These are phyloP conservation scores for Metopolophium dirhodum DNA, from an alignment of 1,140 invertebrate species.

Conservation along the genomic window DNA sequence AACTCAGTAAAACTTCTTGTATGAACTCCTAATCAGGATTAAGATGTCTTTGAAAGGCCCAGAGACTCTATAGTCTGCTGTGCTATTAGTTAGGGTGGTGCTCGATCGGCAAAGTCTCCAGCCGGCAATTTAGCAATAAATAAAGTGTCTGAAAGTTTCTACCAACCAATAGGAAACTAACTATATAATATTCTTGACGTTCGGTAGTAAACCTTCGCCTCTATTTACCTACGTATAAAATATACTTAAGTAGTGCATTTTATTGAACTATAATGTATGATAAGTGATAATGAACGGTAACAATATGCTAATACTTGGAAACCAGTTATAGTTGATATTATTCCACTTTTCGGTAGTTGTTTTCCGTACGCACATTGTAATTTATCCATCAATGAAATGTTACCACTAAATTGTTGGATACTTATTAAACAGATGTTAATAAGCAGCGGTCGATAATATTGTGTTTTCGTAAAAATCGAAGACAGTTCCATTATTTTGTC, in stretches of 20 bases:
- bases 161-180: constrained; percentile 3
- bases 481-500: not conserved
- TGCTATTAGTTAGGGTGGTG: not conserved
- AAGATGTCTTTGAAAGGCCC: not conserved
- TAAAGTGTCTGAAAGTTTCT: constrained; percentile 9
- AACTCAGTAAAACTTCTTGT: not conserved
- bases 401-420: not conserved
- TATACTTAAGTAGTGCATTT: not conserved
- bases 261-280: not conserved
- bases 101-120: not conserved
- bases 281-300: not conserved
- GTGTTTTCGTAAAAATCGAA: not conserved
- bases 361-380: not conserved
- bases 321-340: not conserved
- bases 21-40: not conserved
- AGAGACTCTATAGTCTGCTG: not conserved
- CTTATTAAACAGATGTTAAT: not conserved
- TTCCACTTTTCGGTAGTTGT: not conserved
- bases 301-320: not conserved
- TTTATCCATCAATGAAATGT: not conserved
- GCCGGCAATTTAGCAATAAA: not conserved
- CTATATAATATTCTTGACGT: not conserved
- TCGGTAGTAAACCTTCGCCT: not conserved
- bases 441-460: not conserved
- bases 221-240: not conserved